Percentiles rank a stretch among this genome's conserved stretches.
These are phyloP conservation scores for Melieria omissa DNA, from an alignment of 2,888 invertebrate genomes.

Conservation along the genomic window DNA sequence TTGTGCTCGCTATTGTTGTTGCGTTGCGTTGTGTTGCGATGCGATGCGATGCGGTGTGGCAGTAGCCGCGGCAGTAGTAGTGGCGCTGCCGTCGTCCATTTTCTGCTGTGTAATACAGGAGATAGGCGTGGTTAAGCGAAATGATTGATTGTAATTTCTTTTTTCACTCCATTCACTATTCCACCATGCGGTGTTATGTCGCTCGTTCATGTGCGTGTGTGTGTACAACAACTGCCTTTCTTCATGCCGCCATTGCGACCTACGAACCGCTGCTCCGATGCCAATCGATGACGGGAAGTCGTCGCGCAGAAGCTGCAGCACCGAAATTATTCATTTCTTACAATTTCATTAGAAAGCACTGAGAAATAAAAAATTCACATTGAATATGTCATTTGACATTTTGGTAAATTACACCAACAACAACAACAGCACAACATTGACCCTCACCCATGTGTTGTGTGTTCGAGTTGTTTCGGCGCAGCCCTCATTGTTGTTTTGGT, in stretches of 20 bases:
- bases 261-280: neutral
- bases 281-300: constrained; percentile 12
- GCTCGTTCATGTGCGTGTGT: constrained; percentile 14
- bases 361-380: constrained; percentile 24
- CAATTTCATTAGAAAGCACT: constrained; percentile 52
- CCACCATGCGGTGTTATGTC: constrained; percentile 9
- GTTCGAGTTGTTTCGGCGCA: constrained; percentile 15
- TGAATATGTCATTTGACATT: constrained; percentile 52
- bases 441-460: neutral
- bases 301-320: constrained; percentile 26
- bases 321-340: constrained; percentile 31
- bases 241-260: too few relatives aligned
- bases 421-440: neutral
- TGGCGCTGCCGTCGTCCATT: constrained; percentile 52
- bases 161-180: neutral
- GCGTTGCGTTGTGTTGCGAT: constrained; percentile 12
- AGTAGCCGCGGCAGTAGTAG: constrained; percentile 20
- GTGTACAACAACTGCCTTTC: neutral
- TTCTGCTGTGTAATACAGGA: constrained; percentile 64
- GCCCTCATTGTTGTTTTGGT: neutral
- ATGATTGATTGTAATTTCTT: constrained; percentile 62
- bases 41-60: constrained; percentile 25
- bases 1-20: neutral
- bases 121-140: constrained; percentile 64
- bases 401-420: constrained; percentile 8